A percentile compares a stretch with the other conserved stretches of the same genome.
Conservation (phyloP, 2,797 vertebrate species). For the Ambastaia sidthimunki region DNA sequence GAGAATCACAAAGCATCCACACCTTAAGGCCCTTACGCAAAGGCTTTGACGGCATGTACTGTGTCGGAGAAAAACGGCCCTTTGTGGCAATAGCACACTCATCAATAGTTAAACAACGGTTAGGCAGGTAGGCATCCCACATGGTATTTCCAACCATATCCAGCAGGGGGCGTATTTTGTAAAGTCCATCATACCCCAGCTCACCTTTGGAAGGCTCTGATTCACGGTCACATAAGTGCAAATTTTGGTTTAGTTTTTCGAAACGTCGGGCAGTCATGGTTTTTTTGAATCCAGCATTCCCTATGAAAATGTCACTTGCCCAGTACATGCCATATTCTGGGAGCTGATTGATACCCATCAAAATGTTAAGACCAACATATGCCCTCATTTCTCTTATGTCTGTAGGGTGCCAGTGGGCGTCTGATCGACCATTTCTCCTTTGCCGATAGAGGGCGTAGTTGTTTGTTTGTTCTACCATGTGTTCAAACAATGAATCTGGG, state of each 20-base stretch:
- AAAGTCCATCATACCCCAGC: constrained; percentile 81
- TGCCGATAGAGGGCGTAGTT: constrained; percentile 87
- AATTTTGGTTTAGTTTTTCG: constrained; percentile 83
- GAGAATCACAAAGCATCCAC: constrained; percentile 86
- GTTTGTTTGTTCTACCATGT: constrained; percentile 90
- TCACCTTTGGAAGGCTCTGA: constrained; percentile 78
- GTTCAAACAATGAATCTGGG: constrained; percentile 87
- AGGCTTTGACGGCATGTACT: constrained; percentile 83
- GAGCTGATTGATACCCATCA: constrained; percentile 87
- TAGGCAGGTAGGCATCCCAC: constrained; percentile 81
- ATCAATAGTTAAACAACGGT: constrained; percentile 81
- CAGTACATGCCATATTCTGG: constrained; percentile 85
- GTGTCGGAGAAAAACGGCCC: constrained; percentile 79
- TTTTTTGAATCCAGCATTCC: constrained; percentile 84
- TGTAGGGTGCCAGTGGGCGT: constrained; percentile 85
- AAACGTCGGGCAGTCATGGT: constrained; percentile 84
- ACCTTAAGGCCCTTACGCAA: constrained; percentile 81
- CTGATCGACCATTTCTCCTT: constrained; percentile 81
- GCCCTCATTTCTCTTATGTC: constrained; percentile 83
- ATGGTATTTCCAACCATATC: constrained; percentile 83
- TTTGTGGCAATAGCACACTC: constrained; percentile 77
- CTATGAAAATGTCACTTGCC: constrained; percentile 86
- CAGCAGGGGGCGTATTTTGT: constrained; percentile 81
- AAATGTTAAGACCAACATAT: constrained; percentile 82
- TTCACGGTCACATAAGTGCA: constrained; percentile 83